Conservation (phyloP, 2,113 vertebrate genomes). For the Puntigrus tetrazona region DNA sequence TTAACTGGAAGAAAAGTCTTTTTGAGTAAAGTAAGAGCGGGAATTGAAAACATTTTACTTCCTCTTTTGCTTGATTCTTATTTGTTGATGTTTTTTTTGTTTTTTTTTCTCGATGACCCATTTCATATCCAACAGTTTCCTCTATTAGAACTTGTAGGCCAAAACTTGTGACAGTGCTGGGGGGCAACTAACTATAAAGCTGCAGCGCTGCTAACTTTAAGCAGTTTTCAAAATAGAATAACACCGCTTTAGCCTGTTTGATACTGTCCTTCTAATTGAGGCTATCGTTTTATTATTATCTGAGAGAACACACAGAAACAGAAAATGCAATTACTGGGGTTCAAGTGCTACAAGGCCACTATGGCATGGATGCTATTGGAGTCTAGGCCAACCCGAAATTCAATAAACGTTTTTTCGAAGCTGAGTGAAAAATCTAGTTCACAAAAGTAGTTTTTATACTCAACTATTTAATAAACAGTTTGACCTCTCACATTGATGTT, state of each 20-base stretch:
- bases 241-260: background rate
- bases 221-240: background rate
- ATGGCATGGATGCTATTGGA: no score
- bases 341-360: no score
- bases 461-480: no score
- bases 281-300: no score
- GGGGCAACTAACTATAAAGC: background rate
- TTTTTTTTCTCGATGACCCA: slow-evolving; percentile 26
- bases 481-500: no score
- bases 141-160: slow-evolving; percentile 6
- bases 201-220: background rate
- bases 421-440: no score
- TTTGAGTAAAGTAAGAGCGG: slow-evolving; percentile 50
- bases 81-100: slow-evolving; percentile 31
- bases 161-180: background rate
- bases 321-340: no score
- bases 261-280: background rate
- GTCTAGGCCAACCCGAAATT: no score
- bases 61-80: slow-evolving; percentile 20
- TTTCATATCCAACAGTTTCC: slow-evolving; percentile 13
- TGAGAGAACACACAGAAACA: no score
- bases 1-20: slow-evolving; percentile 51
- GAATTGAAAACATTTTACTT: slow-evolving; percentile 27
- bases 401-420: no score
- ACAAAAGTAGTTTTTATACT: no score